Evolutionary conservation across 2,797 vertebrate species (phyloP).

Genomic region (Schizopygopsis pylzovi): DNA sequence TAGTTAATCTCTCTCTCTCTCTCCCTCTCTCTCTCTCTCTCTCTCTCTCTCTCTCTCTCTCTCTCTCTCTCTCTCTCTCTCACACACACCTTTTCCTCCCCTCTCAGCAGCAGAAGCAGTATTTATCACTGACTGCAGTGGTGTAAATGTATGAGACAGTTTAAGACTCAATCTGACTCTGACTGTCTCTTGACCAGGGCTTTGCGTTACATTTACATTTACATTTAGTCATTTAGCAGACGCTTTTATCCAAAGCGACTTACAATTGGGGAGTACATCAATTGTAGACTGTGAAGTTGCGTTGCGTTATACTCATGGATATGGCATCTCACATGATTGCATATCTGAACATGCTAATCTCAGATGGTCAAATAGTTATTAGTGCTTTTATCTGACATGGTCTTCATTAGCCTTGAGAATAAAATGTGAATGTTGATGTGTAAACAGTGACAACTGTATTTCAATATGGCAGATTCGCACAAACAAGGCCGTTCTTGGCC

Average conservation of each 20-base stretch:
- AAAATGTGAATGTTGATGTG: background rate
- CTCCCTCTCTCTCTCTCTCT: too few relatives aligned
- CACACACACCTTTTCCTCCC: background rate
- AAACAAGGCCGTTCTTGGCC: background rate
- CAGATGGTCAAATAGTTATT: background rate
- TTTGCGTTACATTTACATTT: too few relatives aligned
- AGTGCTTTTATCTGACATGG: background rate
- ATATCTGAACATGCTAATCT: background rate
- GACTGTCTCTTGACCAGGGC: background rate
- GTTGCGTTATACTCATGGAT: background rate
- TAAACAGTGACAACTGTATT: background rate
- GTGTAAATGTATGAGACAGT: constrained; percentile 9
- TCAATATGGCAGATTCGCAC: background rate
- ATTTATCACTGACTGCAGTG: constrained; percentile 24
- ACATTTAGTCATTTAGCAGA: too few relatives aligned
- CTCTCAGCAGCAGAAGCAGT: constrained; percentile 8
- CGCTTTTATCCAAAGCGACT: too few relatives aligned
- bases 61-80: background rate
- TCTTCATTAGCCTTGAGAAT: background rate
- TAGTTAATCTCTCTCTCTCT: constrained; percentile 16
- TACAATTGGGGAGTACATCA: too few relatives aligned
- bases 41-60: too few relatives aligned
- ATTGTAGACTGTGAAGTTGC: too few relatives aligned
- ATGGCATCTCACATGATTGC: background rate
- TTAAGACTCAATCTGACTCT: background rate